phyloP scores from a whole-genome alignment of 2,888 invertebrate species.

The Tetheella fluctuosa region DNA sequence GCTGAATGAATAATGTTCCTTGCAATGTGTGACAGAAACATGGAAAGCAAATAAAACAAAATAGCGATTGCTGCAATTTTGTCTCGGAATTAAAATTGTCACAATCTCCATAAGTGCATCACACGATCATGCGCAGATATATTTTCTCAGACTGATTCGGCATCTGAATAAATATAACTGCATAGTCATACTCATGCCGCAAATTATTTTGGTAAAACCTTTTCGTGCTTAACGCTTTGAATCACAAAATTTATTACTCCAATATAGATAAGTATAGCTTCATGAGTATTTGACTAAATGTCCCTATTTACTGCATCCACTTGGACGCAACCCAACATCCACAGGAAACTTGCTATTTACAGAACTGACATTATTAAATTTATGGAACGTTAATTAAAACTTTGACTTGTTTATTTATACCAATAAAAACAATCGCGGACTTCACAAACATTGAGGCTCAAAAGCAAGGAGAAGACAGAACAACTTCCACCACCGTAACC shows the following conservation, averaged over 20 bases:
- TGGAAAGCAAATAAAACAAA: constrained; percentile 65
- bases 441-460: constrained; percentile 32
- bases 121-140: constrained; percentile 46
- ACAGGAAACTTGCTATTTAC: constrained; percentile 36
- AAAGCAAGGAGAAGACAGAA: constrained; percentile 21
- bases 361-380: background rate
- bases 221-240: constrained; percentile 8
- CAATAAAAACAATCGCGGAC: constrained; percentile 20
- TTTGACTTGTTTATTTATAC: background rate
- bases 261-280: constrained; percentile 47
- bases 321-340: constrained; percentile 80
- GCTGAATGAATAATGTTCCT: constrained; percentile 77
- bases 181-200: constrained; percentile 50
- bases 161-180: constrained; percentile 40
- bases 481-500: constrained; percentile 48
- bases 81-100: constrained; percentile 39
- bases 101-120: constrained; percentile 44
- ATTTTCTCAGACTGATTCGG: constrained; percentile 30
- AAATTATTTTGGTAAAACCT: constrained; percentile 25
- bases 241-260: constrained; percentile 6
- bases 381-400: background rate
- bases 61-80: constrained; percentile 46
- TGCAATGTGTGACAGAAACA: constrained; percentile 69
- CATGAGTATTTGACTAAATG: constrained; percentile 60
- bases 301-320: constrained; percentile 70